A percentile compares a stretch with the other conserved stretches of the same genome.
Conservation (phyloP, 2,888 invertebrate genomes). For the Drosophila buzzatii region DNA sequence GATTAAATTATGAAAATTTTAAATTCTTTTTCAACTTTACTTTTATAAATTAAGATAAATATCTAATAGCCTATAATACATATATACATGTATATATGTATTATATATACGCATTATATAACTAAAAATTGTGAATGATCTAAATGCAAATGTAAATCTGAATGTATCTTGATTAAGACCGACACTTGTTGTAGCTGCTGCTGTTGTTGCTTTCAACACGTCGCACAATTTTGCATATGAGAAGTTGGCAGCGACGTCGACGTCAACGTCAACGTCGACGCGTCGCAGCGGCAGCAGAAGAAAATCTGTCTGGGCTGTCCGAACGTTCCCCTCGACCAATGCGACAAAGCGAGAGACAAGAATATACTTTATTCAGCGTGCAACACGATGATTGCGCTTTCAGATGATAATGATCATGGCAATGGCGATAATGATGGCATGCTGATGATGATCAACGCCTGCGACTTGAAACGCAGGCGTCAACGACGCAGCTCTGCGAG, state of each 20-base stretch:
- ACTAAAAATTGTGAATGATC: conserved; percentile 8
- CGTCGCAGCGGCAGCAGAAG: conserved; percentile 23
- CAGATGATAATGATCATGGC: conserved; percentile 18
- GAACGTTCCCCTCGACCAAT: conserved; percentile 30
- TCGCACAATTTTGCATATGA: conserved; percentile 62
- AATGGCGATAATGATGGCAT: conserved; percentile 33
- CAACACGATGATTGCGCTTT: conserved; percentile 38
- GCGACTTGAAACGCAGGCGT: conserved; percentile 52
- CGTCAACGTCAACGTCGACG: background rate
- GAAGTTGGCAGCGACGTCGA: conserved; percentile 29
- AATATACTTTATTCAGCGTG: conserved; percentile 53
- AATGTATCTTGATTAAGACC: conserved; percentile 74
- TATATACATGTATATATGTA: background rate
- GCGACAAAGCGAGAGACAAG: conserved; percentile 55
- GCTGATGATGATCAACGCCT: conserved; percentile 48
- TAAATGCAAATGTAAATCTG: conserved; percentile 23
- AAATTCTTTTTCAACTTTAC: background rate
- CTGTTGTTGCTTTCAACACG: conserved; percentile 29
- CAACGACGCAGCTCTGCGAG: conserved; percentile 24
- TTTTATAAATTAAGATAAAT: background rate
- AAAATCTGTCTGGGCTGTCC: conserved; percentile 47
- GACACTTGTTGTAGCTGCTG: conserved; percentile 55
- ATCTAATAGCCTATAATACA: background rate
- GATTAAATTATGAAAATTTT: too few relatives aligned
- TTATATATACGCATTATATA: background rate